phyloP scores from a whole-genome alignment of 2,888 invertebrate species.

The Shargacucullia verbasci region DNA sequence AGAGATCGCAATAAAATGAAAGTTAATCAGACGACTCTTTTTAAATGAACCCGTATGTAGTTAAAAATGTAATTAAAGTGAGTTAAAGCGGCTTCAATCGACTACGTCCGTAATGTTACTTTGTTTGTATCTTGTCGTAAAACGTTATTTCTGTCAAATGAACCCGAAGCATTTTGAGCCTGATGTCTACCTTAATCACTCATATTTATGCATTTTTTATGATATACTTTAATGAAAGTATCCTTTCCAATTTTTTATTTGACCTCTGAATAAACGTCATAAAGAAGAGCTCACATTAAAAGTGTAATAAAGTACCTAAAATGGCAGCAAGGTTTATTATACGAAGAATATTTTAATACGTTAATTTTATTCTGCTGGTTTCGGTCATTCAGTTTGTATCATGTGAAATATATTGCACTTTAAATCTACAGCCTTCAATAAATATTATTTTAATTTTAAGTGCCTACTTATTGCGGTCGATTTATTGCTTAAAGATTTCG shows the following conservation, averaged over 20 bases:
- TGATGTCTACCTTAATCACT: slow-evolving; percentile 82
- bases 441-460: slow-evolving; percentile 38
- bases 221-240: slow-evolving; percentile 77
- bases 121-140: slow-evolving; percentile 79
- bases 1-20: slow-evolving; percentile 60
- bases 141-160: slow-evolving; percentile 73
- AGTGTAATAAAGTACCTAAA: slow-evolving; percentile 57
- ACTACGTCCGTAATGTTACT: slow-evolving; percentile 68
- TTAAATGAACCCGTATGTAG: slow-evolving; percentile 74
- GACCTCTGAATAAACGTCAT: slow-evolving; percentile 60
- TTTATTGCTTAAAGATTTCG: slow-evolving; percentile 63
- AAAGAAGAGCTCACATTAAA: slow-evolving; percentile 51
- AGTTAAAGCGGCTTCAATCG: slow-evolving; percentile 72
- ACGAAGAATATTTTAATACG: slow-evolving; percentile 50
- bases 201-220: slow-evolving; percentile 84
- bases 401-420: slow-evolving; percentile 26
- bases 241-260: slow-evolving; percentile 68
- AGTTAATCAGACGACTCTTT: slow-evolving; percentile 65
- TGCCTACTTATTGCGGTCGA: slow-evolving; percentile 48
- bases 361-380: slow-evolving; percentile 34
- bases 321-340: slow-evolving; percentile 47
- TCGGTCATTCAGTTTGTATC: slow-evolving; percentile 19
- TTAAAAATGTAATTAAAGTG: slow-evolving; percentile 76
- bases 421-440: slow-evolving; percentile 23
- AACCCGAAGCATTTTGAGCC: slow-evolving; percentile 67